These are phyloP conservation scores for Paelopatides confundens DNA, from an alignment of 53 echinoderm and acorn worm species.

Conservation along the genomic window DNA sequence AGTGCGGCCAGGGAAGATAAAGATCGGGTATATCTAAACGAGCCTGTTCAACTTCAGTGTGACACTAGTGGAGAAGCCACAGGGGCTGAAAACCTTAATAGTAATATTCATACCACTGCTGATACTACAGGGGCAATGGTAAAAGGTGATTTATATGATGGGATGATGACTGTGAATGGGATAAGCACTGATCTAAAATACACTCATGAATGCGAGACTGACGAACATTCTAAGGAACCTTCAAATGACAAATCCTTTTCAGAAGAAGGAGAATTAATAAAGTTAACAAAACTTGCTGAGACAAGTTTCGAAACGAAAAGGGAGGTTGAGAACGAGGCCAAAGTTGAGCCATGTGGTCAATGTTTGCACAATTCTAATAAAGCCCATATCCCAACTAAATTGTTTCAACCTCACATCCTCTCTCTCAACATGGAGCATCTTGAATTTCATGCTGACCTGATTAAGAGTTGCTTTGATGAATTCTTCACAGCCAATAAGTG, in stretches of 20 bases:
- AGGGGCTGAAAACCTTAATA: no score
- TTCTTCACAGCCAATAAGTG: conserved; percentile 73
- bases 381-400: conserved; percentile 39
- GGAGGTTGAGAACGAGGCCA: not conserved
- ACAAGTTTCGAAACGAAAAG: not conserved
- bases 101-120: no score
- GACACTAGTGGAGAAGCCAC: no score
- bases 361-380: conserved; percentile 12
- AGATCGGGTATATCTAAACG: no score
- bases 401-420: conserved; percentile 74
- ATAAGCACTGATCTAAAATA: not conserved
- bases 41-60: no score
- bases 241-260: not conserved
- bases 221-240: not conserved
- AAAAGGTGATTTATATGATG: no score
- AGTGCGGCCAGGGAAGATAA: no score
- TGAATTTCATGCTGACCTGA: conserved; percentile 68
- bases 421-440: conserved; percentile 77
- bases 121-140: no score
- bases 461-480: conserved; percentile 74
- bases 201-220: not conserved
- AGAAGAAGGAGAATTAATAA: not conserved
- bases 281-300: not conserved
- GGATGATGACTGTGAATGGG: no score
- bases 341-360: not conserved